Conservation (phyloP, 1,140 invertebrate genomes). For the Globodera ellingtonae region DNA sequence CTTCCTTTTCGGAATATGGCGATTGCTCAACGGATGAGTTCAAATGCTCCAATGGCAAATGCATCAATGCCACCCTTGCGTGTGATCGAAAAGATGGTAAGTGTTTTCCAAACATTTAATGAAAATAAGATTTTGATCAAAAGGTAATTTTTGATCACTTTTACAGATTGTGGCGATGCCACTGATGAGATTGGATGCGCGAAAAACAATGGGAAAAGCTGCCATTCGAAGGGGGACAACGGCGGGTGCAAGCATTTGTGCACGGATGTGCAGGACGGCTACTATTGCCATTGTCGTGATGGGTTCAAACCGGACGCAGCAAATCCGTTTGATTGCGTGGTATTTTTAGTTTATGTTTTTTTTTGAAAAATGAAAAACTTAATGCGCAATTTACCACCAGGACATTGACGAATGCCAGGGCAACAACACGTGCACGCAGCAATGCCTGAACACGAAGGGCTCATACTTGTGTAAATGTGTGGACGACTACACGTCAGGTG, state of each 20-base stretch:
- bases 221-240: constrained; percentile 56
- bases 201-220: constrained; percentile 61
- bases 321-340: constrained; percentile 61
- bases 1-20: constrained; percentile 64
- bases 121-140: not conserved
- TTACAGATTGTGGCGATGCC: constrained; percentile 83
- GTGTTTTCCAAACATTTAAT: not conserved
- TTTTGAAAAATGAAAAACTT: too few relatives aligned
- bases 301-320: constrained; percentile 59
- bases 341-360: not conserved
- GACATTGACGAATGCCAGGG: constrained; percentile 94
- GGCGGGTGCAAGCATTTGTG: constrained; percentile 63
- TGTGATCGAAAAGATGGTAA: constrained; percentile 83
- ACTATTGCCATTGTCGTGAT: constrained; percentile 63
- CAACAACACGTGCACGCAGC: constrained; percentile 89
- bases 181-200: constrained; percentile 80
- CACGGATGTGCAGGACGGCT: constrained; percentile 55
- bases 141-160: not conserved
- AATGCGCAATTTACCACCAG: not conserved
- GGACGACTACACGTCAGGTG: constrained; percentile 78
- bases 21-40: constrained; percentile 69
- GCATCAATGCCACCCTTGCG: constrained; percentile 87
- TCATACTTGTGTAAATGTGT: constrained; percentile 94
- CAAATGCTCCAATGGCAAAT: constrained; percentile 76
- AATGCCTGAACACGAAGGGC: constrained; percentile 91